These are phyloP conservation scores for Bucco capensis DNA, from an alignment of 2,113 vertebrate species.

Conservation along the genomic window DNA sequence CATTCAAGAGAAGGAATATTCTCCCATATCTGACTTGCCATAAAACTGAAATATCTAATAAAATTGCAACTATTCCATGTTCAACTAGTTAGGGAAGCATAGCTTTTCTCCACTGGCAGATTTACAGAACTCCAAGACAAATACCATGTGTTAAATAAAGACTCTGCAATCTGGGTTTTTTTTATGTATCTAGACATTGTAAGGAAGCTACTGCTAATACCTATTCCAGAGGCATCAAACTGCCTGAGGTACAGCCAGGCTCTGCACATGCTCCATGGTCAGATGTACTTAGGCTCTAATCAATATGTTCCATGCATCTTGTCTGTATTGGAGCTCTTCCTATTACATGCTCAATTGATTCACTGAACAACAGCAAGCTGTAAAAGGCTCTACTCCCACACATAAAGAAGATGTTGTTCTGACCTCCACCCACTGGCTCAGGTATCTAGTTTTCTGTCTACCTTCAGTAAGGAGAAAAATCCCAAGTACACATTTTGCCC, in stretches of 20 bases:
- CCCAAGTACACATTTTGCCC: neutral
- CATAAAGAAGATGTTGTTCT: constrained; percentile 43
- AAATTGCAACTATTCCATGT: neutral
- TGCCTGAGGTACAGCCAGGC: neutral
- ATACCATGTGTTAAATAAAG: neutral
- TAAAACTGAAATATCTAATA: neutral
- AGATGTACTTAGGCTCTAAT: neutral
- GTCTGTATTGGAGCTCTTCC: constrained; percentile 10
- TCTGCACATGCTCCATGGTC: neutral
- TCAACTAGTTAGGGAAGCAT: neutral
- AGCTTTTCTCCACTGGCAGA: neutral
- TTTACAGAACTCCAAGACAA: neutral
- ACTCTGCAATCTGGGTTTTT: neutral
- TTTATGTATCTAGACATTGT: neutral
- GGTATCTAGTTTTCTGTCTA: neutral
- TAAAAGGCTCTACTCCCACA: neutral
- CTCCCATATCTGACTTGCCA: neutral
- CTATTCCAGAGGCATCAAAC: neutral
- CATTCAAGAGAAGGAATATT: neutral
- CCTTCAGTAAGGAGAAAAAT: neutral
- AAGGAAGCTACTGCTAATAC: neutral
- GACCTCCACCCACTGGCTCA: constrained; percentile 28
- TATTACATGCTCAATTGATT: constrained; percentile 47
- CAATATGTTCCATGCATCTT: constrained; percentile 31
- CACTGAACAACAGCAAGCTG: constrained; percentile 3